Evolutionary conservation across 2,888 invertebrate genomes (phyloP).

Genomic region (Heteromurus nitidus): DNA sequence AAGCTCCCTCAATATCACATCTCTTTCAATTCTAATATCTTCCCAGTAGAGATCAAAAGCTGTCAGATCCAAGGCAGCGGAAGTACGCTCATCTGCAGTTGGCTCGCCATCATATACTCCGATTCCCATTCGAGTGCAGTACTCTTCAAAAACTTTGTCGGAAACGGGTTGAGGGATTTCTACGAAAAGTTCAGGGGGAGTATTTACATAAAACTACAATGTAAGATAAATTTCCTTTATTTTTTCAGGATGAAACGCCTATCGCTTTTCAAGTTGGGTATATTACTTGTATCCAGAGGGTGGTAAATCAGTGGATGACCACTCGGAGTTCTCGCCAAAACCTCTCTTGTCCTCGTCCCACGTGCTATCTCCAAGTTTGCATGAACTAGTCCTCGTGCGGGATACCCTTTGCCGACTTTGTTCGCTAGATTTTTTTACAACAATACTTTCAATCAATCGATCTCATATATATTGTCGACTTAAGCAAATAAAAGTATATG

Average conservation of each 20-base stretch:
- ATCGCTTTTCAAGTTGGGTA: neutral
- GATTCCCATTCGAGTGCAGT: conserved; percentile 51
- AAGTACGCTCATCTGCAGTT: conserved; percentile 3
- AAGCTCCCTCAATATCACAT: conserved; percentile 42
- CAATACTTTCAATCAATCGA: too few species aligned
- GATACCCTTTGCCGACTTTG: conserved; percentile 55
- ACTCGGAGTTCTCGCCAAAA: conserved; percentile 30
- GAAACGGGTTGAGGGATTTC: conserved; percentile 48
- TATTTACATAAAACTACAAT: too few species aligned
- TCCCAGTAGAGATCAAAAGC: conserved; percentile 61
- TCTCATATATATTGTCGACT: too few species aligned
- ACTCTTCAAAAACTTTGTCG: conserved; percentile 43
- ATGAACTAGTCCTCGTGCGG: conserved; percentile 40
- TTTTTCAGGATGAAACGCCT: neutral
- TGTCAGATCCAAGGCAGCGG: conserved; percentile 26
- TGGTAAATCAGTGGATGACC: conserved; percentile 28
- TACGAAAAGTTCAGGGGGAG: conserved; percentile 8
- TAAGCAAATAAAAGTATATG: too few species aligned
- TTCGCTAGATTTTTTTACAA: conserved; percentile 3
- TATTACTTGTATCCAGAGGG: conserved; percentile 50
- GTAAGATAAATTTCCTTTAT: too few species aligned
- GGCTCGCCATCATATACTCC: conserved; percentile 18
- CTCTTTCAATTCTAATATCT: conserved; percentile 55
- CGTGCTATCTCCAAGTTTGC: conserved; percentile 56
- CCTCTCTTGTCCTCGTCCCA: conserved; percentile 30